Evolutionary conservation across 2,113 vertebrate genomes (phyloP), one percentile per base, ranked within the genome.

Genomic region (Illadopsis cleaveri): DNA sequence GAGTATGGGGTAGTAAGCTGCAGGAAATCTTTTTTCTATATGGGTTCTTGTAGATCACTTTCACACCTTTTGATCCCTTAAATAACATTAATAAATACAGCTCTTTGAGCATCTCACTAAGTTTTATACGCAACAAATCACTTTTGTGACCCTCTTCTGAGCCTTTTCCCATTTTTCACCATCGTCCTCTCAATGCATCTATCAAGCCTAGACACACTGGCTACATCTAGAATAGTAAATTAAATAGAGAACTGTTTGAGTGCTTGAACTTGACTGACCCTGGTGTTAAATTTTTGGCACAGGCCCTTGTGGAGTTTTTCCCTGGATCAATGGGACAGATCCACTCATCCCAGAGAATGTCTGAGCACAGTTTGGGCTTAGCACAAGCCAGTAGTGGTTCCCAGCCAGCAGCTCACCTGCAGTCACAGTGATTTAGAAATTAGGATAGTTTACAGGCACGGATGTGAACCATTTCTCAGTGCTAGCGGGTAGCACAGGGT

Each of bases 191-290:
- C 21, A 42, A 44, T 11, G 42, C 27, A 61, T 85, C 37, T 62
- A 24, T 90, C 30, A 87, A 82, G 27, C 57, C 61, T 60, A 75
- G 86, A 75, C 73, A 76, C 16, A 35, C 48, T 88, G 87, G 62
- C 66, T 93, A 42, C 84, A 57, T 84, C 75, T 83, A 35, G 71
- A 93, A 77, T 35, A 92, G 76, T 92, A 96, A 88, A 89, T 83
- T 77, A 83, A 81, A 10, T 30, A 30, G 58, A 42, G 90, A 62
- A 47, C 7, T 42, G 62, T 86, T 75, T 80, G 60, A 37, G 47
- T 5, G 1, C 76, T 94, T 92, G 80, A 97, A 83, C 82, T 90
- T 61, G 45, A 57, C 84, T 90, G 58, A 19, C 64, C 20, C 24
- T 38, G 44, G 62, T 33, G 7, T 47, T 92, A 96, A 86, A 87